These are phyloP conservation scores for Umimayanthus kanabou DNA, from an alignment of 92 coral and sea anemone genomes.

Conservation along the genomic window DNA sequence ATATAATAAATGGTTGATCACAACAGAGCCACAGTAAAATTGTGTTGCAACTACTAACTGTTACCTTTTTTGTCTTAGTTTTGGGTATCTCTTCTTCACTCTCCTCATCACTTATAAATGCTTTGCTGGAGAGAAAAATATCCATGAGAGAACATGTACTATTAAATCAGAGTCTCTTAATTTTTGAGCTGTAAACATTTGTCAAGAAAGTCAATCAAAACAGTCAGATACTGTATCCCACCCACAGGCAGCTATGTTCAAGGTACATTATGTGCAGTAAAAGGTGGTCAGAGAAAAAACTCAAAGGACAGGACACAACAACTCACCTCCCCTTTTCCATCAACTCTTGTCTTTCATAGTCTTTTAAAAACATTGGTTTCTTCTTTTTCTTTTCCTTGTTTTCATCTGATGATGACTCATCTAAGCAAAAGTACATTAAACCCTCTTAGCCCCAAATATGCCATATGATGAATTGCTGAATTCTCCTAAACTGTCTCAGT, in stretches of 20 bases:
- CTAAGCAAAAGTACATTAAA: not conserved
- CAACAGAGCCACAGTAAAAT: not conserved
- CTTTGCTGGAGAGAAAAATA: slow-evolving; percentile 58
- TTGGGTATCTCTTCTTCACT: slow-evolving; percentile 57
- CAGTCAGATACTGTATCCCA: not conserved
- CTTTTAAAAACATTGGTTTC: slow-evolving; percentile 89
- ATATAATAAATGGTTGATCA: no score
- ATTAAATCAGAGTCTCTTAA: no score
- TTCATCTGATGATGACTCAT: slow-evolving; percentile 59
- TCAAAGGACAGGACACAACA: not conserved
- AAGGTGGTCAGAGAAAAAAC: not conserved
- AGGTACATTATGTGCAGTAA: not conserved
- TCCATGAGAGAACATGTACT: not conserved
- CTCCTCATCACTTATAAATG: slow-evolving; percentile 87
- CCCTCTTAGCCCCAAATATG: no score
- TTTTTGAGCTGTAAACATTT: no score
- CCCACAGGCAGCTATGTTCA: no score
- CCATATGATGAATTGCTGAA: no score
- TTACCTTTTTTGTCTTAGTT: slow-evolving; percentile 20
- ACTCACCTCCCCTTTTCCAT: slow-evolving; percentile 91
- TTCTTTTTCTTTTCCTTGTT: slow-evolving; percentile 46
- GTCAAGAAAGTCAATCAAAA: no score
- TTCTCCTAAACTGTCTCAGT: no score
- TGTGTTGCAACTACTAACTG: not conserved
- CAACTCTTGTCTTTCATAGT: slow-evolving; percentile 84